Conservation (phyloP, 1,140 invertebrate species). For the Solenopsis fugax region DNA sequence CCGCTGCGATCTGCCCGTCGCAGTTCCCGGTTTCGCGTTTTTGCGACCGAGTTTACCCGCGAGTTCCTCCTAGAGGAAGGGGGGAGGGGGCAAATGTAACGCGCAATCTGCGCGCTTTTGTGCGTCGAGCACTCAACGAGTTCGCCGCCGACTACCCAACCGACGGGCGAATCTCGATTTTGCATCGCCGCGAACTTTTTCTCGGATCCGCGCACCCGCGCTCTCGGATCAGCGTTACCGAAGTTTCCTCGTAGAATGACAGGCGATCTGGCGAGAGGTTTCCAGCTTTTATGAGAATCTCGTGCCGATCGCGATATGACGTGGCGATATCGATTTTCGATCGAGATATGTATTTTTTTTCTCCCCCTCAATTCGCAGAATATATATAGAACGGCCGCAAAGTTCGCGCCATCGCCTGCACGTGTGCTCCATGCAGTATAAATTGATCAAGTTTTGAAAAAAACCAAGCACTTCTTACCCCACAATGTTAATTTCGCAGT, state of each 20-base stretch:
- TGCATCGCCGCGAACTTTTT: conserved; percentile 56
- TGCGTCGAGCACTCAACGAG: conserved; percentile 4
- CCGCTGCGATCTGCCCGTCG: neutral
- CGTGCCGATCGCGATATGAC: conserved; percentile 45
- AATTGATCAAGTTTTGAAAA: conserved; percentile 33
- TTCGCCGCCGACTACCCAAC: neutral
- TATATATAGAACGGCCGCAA: neutral
- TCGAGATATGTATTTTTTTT: conserved; percentile 18
- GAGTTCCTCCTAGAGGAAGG: neutral
- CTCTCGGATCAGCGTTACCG: conserved; percentile 7
- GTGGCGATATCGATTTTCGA: conserved; percentile 54
- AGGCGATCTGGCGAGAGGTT: conserved; percentile 19
- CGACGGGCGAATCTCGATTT: conserved; percentile 43
- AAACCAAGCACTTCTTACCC: neutral
- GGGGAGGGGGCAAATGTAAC: conserved; percentile 32
- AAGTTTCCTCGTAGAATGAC: conserved; percentile 45
- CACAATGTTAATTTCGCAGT: conserved; percentile 2
- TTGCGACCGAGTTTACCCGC: conserved; percentile 46
- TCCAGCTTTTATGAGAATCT: conserved; percentile 43
- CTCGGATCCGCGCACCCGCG: neutral
- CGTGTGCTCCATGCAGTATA: neutral
- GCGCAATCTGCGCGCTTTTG: conserved; percentile 58
- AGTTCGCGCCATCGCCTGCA: neutral
- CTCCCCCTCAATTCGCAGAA: neutral
- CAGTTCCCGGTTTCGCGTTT: conserved; percentile 43